Evolutionary conservation across 2,888 invertebrate species (phyloP), one percentile per base, ranked within the genome.

Genomic region (Campaea margaritaria): DNA sequence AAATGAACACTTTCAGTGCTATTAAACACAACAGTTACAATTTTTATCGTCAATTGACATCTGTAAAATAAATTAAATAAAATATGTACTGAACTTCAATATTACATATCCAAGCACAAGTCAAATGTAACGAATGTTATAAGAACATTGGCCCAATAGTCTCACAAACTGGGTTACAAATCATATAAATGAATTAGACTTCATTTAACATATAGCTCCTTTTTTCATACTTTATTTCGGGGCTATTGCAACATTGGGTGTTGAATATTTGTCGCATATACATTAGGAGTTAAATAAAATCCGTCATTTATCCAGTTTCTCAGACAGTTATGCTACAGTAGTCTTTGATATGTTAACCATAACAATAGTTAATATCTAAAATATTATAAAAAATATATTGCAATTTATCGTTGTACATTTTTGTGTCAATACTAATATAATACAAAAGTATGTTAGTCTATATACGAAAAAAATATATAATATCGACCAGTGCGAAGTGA

Each of bases 1-100:
- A 57, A 62, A 70, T 81, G 78, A 89, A 91, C 91, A 91, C 91
- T 90, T 81, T 83, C 62, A 82, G 91, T 91, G 89, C 83, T 79
- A 75, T 76, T 72, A 81, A 81, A 78, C 81, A 83, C 76, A 82
- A 76, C 74, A 75, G 69, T 52, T 61, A 56, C 42, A 52, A 70
- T 69, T 72, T 83, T 86, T 87, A 86, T 79, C 76, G 82, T 87
- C 85, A 73, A 70, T 70, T 75, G 84, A 84, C 86, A 81, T 79
- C 68, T 75, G 76, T 53, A 58, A 54, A 63, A 63, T 61, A 53
- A 63, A 54, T 71, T 67, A 75, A 74, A 64, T 65, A 82, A 79
- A 78, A 81, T 82, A 68, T 72, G 72, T 55, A 60, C 41, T 47
- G 54, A 61, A 55, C 47, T 47, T 61, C 36, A 47, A 81, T 74